Percentiles rank a stretch among this genome's conserved stretches.
These are phyloP conservation scores for Chlorospingus semifuscus DNA, from an alignment of 2,797 vertebrate species.

Conservation along the genomic window DNA sequence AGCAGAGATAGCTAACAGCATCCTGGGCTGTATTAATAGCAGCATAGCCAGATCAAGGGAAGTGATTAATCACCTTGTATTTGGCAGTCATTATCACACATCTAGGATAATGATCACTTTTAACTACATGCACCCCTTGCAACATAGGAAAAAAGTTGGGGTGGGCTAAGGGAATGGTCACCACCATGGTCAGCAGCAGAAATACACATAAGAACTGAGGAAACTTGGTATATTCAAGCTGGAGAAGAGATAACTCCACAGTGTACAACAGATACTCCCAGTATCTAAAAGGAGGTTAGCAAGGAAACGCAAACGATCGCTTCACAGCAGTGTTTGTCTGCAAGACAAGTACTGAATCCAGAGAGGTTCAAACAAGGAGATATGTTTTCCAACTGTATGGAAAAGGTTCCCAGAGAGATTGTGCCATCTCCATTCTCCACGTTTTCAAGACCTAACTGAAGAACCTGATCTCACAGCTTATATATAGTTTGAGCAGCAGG, in stretches of 20 bases:
- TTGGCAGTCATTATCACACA: neutral
- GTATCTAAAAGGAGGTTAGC: neutral
- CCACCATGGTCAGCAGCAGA: fast-evolving
- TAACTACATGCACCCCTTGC: neutral
- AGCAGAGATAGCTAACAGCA: neutral
- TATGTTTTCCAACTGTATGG: neutral
- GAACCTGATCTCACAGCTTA: neutral
- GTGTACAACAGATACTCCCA: neutral
- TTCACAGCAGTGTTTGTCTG: neutral
- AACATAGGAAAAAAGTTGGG: neutral
- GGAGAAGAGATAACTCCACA: neutral
- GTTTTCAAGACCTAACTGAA: neutral
- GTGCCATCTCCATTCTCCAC: neutral
- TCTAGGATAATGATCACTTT: neutral
- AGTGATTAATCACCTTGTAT: neutral
- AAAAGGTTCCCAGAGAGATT: neutral
- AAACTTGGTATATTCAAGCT: neutral
- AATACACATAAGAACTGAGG: neutral
- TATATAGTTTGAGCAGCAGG: neutral
- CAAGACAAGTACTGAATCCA: neutral
- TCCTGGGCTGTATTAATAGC: neutral
- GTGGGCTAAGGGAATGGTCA: neutral
- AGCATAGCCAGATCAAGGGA: neutral
- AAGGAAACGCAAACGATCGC: neutral
- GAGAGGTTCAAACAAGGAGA: neutral